Evolutionary conservation across 1,140 invertebrate genomes (phyloP), one percentile per base, ranked within the genome.

Genomic region (Euwallacea fornicatus): DNA sequence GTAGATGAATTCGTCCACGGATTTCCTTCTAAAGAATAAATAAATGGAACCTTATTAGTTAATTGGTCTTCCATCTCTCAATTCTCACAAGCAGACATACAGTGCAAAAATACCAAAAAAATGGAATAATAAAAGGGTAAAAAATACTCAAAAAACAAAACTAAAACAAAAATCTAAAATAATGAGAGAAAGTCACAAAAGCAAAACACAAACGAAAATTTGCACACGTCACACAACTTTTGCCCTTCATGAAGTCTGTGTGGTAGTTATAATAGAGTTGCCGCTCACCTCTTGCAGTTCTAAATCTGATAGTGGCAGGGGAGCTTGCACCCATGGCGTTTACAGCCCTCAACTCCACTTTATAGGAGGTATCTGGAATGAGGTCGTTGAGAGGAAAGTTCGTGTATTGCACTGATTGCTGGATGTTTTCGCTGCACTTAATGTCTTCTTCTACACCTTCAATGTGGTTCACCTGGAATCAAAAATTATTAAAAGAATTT

Each of bases 211-310:
- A 73, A 66, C 33, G 69, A 74, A 70, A 61, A 73, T 67, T 58
- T n/a, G 44, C 21, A 71, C 58, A 75, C n/a, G 56, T 50, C 59
- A 62, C 54, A 53, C 62, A 47, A 70, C 65, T 64, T 72, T 47
- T 54, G 43, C 47, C 66, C 46, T 33, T 8, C 41, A 66, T 16
- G 46, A 47, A 64, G 42, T 74, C 65, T 10, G 77, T 74, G 65
- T 74, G 74, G 62, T 80, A 79, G 69, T 64, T 53, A 70, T 77
- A 82, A 77, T 80, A 80, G 50, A 80, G 75, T 88, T 91, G 74
- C 60, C 75, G 71, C 90, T 92, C 87, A 93, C 93, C 94, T 87
- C 89, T 86, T 75, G 91, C 89, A 50, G 94, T 96, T 83, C 90
- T 91, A 77, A 97, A 86, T 77, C 89, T 87, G 58, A 93, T 86